Evolutionary conservation across 1,140 invertebrate species (phyloP), one percentile per base, ranked within the genome.

Genomic region (Acyrthosiphon pisum): DNA sequence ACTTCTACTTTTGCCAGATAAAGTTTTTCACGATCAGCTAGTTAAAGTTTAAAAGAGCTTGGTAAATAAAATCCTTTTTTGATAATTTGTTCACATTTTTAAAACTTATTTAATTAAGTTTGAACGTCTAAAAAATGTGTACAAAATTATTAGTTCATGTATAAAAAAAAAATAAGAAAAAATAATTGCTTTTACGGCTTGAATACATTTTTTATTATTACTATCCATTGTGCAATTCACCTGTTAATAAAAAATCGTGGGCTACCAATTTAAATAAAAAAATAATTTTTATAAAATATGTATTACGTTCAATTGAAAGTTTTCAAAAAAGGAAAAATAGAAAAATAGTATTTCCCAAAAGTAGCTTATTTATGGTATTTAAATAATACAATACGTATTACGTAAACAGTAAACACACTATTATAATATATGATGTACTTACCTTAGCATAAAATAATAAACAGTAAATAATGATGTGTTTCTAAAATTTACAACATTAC

Each of bases 41-140:
- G 23, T 0, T 41, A 84, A 84, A 84, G 83, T 84, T 84, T 84
- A 23, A 41, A 84, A 41, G 22, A 84, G 83, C 11, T 84, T 44
- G 37, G 83, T 84, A 41, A 44, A 41, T 41, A 26, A 84, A 84
- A 84, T 84, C 23, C 83, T 84, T 84, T 84, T 76, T 84, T 44
- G 37, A 84, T 84, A 84, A 84, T 84, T 84, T 84, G 83, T 84
- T 41, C 83, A 41, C 22, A 84, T 84, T 84, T 84, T 41, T 41
- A 11, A 44, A 84, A 84, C 83, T 84, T 84, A 84, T 84, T 44
- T 84, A 84, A 84, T 44, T 84, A 41, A 44, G 83, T 84, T 84
- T 84, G 9, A 41, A 84, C 83, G 37, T 84, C 41, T 41, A 84
- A 84, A 84, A 87, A 86, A 76, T 14, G 60, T n/a, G 14, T 76